These are phyloP conservation scores for Trichosurus vulpecula DNA, from an alignment of 2,797 vertebrate species.

Conservation along the genomic window DNA sequence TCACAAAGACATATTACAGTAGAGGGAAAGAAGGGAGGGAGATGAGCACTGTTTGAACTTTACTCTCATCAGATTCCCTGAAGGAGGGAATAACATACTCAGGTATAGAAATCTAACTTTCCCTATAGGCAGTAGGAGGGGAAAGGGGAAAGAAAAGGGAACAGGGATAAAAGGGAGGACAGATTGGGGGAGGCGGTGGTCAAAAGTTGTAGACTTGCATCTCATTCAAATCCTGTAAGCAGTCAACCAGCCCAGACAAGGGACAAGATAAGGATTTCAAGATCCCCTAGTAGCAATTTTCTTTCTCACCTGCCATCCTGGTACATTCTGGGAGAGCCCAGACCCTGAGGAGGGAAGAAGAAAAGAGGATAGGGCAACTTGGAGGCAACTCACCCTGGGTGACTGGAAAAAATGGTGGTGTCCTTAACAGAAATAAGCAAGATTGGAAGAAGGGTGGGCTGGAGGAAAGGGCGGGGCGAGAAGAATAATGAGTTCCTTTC, in stretches of 20 bases:
- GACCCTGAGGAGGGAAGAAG: neutral
- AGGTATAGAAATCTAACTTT: too few species aligned
- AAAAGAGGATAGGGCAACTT: neutral
- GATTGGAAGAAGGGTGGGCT: neutral
- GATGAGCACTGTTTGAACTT: too few species aligned
- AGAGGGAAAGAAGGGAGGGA: too few species aligned
- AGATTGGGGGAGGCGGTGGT: too few species aligned
- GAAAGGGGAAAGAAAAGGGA: too few species aligned
- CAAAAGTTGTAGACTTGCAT: neutral
- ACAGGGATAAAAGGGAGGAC: too few species aligned
- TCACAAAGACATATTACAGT: too few species aligned
- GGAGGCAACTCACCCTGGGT: neutral
- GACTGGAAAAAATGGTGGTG: neutral
- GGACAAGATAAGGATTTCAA: neutral
- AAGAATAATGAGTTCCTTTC: neutral
- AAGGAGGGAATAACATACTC: too few species aligned
- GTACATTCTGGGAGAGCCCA: neutral
- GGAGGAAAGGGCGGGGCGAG: neutral
- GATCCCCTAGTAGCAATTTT: neutral
- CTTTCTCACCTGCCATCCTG: neutral
- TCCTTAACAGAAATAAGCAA: neutral
- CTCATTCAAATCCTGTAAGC: neutral
- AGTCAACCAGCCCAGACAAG: neutral
- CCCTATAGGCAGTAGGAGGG: too few species aligned
- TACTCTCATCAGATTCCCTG: too few species aligned